A percentile compares a stretch with the other conserved stretches of the same genome.
Conservation (phyloP, 1,140 invertebrate genomes). For the Armadillidium nasatum region DNA sequence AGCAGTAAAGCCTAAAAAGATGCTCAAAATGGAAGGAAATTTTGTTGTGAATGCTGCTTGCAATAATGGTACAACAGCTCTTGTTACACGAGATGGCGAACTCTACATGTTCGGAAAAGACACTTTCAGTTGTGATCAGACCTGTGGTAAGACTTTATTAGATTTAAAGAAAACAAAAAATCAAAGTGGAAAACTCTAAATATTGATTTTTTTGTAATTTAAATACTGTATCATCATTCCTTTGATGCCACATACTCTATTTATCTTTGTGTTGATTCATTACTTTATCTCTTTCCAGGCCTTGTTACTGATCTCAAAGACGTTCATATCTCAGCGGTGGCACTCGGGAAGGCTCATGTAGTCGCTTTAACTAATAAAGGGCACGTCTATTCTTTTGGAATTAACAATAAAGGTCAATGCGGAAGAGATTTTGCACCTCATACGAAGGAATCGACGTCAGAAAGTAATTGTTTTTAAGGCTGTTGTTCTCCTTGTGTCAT, state of each 20-base stretch:
- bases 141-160: constrained; percentile 54
- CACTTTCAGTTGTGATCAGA: constrained; percentile 75
- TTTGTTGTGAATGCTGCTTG: constrained; percentile 76
- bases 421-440: constrained; percentile 68
- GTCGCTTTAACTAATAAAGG: constrained; percentile 83
- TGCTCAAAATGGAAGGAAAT: constrained; percentile 81
- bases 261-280: too few relatives aligned
- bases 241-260: too few relatives aligned
- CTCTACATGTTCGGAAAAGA: constrained; percentile 94
- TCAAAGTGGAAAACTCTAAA: too few relatives aligned
- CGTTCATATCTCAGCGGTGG: constrained; percentile 73
- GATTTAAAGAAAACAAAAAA: too few relatives aligned
- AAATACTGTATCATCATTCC: too few relatives aligned
- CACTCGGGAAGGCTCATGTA: constrained; percentile 91
- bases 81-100: constrained; percentile 82
- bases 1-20: constrained; percentile 85
- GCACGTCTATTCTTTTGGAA: constrained; percentile 88
- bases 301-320: constrained; percentile 63
- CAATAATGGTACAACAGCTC: constrained; percentile 89
- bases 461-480: constrained; percentile 16
- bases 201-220: too few relatives aligned
- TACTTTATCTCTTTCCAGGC: constrained; percentile 45
- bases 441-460: constrained; percentile 35
- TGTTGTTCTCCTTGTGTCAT: too few relatives aligned
- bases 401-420: constrained; percentile 97